phyloP scores from a whole-genome alignment of 1,140 invertebrate genomes.

The Episyrphus balteatus region DNA sequence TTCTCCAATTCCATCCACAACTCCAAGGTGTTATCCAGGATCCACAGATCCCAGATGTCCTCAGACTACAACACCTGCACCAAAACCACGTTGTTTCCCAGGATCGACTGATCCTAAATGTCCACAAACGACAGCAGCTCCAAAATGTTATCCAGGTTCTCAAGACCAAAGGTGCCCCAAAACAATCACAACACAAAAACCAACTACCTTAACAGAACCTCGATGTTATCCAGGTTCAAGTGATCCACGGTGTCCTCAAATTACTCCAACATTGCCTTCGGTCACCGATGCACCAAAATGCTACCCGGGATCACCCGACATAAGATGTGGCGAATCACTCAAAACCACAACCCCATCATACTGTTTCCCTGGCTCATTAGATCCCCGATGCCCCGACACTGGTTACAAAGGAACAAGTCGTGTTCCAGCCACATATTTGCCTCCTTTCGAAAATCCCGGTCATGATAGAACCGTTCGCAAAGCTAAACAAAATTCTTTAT shows the following conservation, averaged over 20 bases:
- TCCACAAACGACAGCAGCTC: constrained; percentile 2
- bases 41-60: constrained; percentile 24
- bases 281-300: constrained; percentile 3
- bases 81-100: constrained; percentile 26
- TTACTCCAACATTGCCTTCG: background rate
- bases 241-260: constrained; percentile 35
- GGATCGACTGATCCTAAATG: constrained; percentile 31
- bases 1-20: constrained; percentile 8
- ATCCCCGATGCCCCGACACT: constrained; percentile 46
- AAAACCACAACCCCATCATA: constrained; percentile 34
- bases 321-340: constrained; percentile 1
- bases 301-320: constrained; percentile 4
- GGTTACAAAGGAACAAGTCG: constrained; percentile 39
- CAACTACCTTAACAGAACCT: constrained; percentile 16
- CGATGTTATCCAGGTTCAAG: constrained; percentile 7
- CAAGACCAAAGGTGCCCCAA: constrained; percentile 38
- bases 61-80: constrained; percentile 14
- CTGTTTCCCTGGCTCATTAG: constrained; percentile 46
- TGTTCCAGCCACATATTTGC: constrained; percentile 42
- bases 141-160: constrained; percentile 39
- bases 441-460: constrained; percentile 35
- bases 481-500: constrained; percentile 15
- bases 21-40: constrained; percentile 26
- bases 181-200: constrained; percentile 28
- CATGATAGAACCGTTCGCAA: constrained; percentile 22